Evolutionary conservation across 1,140 invertebrate species (phyloP).

Genomic region (Parasteatoda tepidariorum): DNA sequence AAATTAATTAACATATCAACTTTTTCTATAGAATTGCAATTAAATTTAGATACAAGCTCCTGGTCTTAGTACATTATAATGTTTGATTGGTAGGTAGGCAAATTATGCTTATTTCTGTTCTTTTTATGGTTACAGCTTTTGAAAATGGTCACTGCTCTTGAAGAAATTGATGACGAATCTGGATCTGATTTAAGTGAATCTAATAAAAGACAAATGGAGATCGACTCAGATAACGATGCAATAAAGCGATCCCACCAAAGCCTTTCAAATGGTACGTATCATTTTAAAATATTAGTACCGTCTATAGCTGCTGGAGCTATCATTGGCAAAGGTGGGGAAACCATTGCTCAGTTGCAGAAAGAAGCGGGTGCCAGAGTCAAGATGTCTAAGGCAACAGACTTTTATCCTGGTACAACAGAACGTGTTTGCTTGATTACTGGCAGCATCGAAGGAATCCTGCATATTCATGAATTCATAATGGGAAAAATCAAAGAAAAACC

Average conservation of each 20-base stretch:
- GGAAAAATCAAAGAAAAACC: constrained; percentile 98
- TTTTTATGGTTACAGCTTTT: constrained; percentile 17
- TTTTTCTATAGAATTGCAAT: no score
- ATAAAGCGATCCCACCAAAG: constrained; percentile 90
- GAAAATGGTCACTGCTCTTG: constrained; percentile 59
- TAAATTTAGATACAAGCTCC: no score
- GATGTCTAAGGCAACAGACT: constrained; percentile 98
- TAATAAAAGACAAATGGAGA: constrained; percentile 86
- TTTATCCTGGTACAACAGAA: constrained; percentile 97
- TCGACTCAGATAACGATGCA: constrained; percentile 85
- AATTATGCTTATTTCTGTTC: no score
- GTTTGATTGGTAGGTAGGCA: no score
- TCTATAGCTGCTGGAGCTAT: constrained; percentile 96
- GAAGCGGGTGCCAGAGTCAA: constrained; percentile 94
- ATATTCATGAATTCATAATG: constrained; percentile 95
- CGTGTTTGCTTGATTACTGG: constrained; percentile 97
- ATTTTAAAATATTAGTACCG: constrained; percentile 96
- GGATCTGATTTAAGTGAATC: constrained; percentile 70
- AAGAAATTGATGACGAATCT: constrained; percentile 56
- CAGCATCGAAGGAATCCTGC: constrained; percentile 90
- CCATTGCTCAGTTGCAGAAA: constrained; percentile 95
- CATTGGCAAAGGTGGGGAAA: constrained; percentile 97
- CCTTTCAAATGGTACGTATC: constrained; percentile 67
- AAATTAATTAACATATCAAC: no score
- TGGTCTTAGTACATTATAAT: no score